Evolutionary conservation across 2,113 vertebrate genomes (phyloP), one percentile per base, ranked within the genome.

Genomic region (Corythaixoides concolor): DNA sequence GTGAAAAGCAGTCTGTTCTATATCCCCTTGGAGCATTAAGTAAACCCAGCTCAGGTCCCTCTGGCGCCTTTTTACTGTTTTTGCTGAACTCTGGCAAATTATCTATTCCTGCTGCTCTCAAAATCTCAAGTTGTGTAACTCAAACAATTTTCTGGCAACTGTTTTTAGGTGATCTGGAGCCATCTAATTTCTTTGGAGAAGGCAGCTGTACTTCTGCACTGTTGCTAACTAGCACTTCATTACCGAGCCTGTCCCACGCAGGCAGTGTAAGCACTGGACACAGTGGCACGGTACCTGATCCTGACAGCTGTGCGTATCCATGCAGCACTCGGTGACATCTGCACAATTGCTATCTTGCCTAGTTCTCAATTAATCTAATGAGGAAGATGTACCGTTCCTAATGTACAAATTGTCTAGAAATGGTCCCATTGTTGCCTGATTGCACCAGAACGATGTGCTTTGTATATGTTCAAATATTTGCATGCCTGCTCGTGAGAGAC

Each of bases 381-480:
- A 84, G 83, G 59, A 89, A 90, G 39, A 52, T 67, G 45, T 63
- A 59, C 63, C 76, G 81, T 72, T 96, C 88, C 90, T 93, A 88
- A 55, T 28, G 45, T 68, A 90, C 73, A 94, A 66, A 85, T 67
- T 21, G 4, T 27, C 83, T 33, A 83, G 93, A 94, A 93, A 49
- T 69, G 28, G 75, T 75, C 70, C 39, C 32, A 4, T 85, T 88
- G 43, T 87, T 82, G 87, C 52, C 91, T 21, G 3, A 43, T 58
- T 50, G 66, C 81, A 55, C 85, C 58, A 78, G 70, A 95, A 85
- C 0, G 0, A 12, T 0, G 0, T 35, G 64, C 82, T 83, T 78
- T 91, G 80, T 35, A 43, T 10, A 30, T 60, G 77, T 69, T 43
- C 67, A 52, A 47, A 62, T 53, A 90, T 96, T 97, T 97, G 56